Evolutionary conservation across 2,797 vertebrate species (phyloP).

Genomic region (Micromesistius poutassou): DNA sequence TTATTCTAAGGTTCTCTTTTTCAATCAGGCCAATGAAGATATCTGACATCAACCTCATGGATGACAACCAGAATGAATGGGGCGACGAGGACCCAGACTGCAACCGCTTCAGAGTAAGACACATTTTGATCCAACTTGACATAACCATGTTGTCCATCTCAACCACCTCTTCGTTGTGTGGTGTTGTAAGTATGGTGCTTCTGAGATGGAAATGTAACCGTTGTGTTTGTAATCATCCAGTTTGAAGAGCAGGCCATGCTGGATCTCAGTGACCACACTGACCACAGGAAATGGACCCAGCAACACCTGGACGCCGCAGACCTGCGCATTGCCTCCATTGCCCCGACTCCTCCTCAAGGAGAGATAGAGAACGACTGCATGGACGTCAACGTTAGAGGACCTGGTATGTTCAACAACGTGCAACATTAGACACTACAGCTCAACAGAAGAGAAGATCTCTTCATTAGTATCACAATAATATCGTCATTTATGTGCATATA

Average conservation of each 20-base stretch:
- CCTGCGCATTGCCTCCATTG: slow-evolving; percentile 88
- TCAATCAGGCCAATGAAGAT: slow-evolving; percentile 83
- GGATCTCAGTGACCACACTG: slow-evolving; percentile 84
- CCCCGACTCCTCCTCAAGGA: slow-evolving; percentile 93
- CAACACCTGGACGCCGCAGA: slow-evolving; percentile 97
- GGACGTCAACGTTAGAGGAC: slow-evolving; percentile 96
- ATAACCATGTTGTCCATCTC: neutral
- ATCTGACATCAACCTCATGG: slow-evolving; percentile 90
- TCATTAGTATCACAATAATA: neutral
- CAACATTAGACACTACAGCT: neutral
- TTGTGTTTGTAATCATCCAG: slow-evolving; percentile 60
- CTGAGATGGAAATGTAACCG: neutral
- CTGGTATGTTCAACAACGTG: slow-evolving; percentile 71
- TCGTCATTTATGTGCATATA: neutral
- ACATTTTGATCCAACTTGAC: neutral
- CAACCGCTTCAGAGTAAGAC: slow-evolving; percentile 88
- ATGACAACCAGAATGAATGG: slow-evolving; percentile 98
- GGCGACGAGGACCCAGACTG: slow-evolving; percentile 88
- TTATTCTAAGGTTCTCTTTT: slow-evolving; percentile 26
- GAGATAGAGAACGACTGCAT: slow-evolving; percentile 94
- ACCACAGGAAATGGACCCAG: slow-evolving; percentile 97
- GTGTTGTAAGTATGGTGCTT: neutral
- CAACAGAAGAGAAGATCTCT: neutral
- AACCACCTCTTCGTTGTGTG: neutral
- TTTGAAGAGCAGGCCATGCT: slow-evolving; percentile 92